Evolutionary conservation across 2,797 vertebrate genomes (phyloP).

Genomic region (Brotula barbata): DNA sequence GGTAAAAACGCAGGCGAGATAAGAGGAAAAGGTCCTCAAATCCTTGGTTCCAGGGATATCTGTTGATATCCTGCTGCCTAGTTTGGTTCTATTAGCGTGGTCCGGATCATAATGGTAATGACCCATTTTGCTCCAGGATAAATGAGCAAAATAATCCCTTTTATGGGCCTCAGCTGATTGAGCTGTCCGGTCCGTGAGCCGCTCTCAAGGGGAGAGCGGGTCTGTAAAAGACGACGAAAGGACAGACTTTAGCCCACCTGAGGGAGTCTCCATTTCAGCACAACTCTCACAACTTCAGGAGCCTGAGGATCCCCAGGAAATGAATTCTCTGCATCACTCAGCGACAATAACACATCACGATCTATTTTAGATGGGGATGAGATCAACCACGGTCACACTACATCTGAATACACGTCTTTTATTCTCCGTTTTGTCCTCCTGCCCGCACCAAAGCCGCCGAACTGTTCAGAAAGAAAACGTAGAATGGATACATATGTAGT

Average conservation of each 20-base stretch:
- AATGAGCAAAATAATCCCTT: constrained; percentile 61
- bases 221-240: constrained; percentile 19
- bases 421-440: too few relatives aligned
- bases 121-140: constrained; percentile 51
- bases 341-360: not conserved
- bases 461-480: too few relatives aligned
- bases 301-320: too few relatives aligned
- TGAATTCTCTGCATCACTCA: constrained; percentile 4
- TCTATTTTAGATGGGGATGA: not conserved
- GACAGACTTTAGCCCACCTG: constrained; percentile 13
- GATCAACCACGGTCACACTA: too few relatives aligned
- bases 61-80: constrained; percentile 62
- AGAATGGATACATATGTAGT: too few relatives aligned
- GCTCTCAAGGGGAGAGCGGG: constrained; percentile 21
- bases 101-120: constrained; percentile 64
- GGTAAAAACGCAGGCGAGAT: constrained; percentile 19
- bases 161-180: constrained; percentile 37
- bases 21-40: constrained; percentile 46
- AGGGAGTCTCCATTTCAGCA: constrained; percentile 27
- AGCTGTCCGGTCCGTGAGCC: constrained; percentile 26
- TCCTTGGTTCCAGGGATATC: constrained; percentile 34
- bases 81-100: constrained; percentile 66
- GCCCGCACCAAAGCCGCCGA: too few relatives aligned
- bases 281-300: constrained; percentile 15
- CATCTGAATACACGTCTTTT: too few relatives aligned